Evolutionary conservation across 1,140 invertebrate species (phyloP), one percentile per base, ranked within the genome.

Genomic region (Asobara japonica): DNA sequence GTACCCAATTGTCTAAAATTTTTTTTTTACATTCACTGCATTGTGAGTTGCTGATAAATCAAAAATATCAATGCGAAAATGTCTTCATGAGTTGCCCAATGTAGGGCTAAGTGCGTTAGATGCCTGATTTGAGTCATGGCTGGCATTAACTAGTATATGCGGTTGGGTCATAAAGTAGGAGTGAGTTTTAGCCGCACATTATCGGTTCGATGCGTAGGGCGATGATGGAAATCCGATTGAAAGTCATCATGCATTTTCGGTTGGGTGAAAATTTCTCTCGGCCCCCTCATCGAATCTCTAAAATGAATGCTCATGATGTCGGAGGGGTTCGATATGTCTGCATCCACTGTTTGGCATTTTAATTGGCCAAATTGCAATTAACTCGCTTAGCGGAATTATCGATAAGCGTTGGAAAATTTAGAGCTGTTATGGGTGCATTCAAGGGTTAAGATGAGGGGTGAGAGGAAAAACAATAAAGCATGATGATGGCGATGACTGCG

Each of bases 181-280:
- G 45, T 38, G 62, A 61, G 30, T 74, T 78, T 82, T 78, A 78
- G 78, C 78, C 79, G 80, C 76, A 82, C 82, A 83, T 83, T 83
- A 83, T 81, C 78, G 48, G 77, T 73, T 22, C 51, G 25, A 20
- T 69, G 74, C 66, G 79, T 77, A 77, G 67, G 76, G 56, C 78
- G 77, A 79, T 83, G 82, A 83, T 83, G 82, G 77, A 82, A 82
- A 82, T 83, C 76, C 79, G 76, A 83, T 81, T 81, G 78, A 80
- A 62, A 79, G 74, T 76, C 76, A 76, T 81, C 70, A 72, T 65
- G 41, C 64, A 72, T 72, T 72, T 66, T 48, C 70, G 45, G 60
- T 60, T 72, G 64, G 56, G 5, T 11, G 4, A 33, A 33, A 33
- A 33, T 33, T 16, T 45, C n/a, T 16, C 41, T 3, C 41, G 7